A percentile compares a stretch with the other conserved stretches of the same genome.
These are phyloP conservation scores for Actinostola sp. DNA, from an alignment of 92 coral and sea anemone genomes.

Conservation along the genomic window DNA sequence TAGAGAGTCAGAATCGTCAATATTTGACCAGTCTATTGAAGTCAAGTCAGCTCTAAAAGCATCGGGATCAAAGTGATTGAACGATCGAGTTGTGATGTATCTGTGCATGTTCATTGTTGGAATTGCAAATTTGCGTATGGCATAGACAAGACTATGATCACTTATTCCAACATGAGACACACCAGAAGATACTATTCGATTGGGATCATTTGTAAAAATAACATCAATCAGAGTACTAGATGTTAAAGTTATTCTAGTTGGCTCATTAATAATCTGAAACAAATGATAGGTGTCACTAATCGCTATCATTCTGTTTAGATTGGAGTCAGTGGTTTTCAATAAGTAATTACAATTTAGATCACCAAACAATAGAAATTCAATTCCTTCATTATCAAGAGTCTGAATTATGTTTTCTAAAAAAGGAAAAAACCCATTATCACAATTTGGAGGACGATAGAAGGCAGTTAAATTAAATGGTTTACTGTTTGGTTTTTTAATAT, in stretches of 20 bases:
- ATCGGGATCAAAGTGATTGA: neutral
- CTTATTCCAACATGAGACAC: slow-evolving; percentile 35
- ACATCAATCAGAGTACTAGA: slow-evolving; percentile 13
- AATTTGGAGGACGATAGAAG: no score
- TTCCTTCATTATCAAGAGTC: no score
- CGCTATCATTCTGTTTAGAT: neutral
- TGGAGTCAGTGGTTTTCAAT: neutral
- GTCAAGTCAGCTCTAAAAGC: neutral
- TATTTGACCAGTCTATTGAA: neutral
- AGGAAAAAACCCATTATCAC: no score
- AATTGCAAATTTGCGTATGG: slow-evolving; percentile 16
- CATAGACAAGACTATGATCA: slow-evolving; percentile 34
- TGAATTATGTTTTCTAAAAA: no score
- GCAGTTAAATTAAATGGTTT: no score
- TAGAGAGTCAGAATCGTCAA: neutral
- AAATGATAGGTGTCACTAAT: slow-evolving; percentile 8
- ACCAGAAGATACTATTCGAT: slow-evolving; percentile 15
- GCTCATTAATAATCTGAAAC: slow-evolving; percentile 4
- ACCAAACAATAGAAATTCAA: no score
- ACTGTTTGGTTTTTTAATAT: no score
- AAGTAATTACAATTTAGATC: slow-evolving; percentile 28
- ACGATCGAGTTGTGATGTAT: neutral
- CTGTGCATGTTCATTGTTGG: slow-evolving; percentile 2
- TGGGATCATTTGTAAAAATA: slow-evolving; percentile 25
- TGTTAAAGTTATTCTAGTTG: slow-evolving; percentile 21